Evolutionary conservation across 1,140 invertebrate genomes (phyloP), one percentile per base, ranked within the genome.

Genomic region (Lasioglossum albipes): DNA sequence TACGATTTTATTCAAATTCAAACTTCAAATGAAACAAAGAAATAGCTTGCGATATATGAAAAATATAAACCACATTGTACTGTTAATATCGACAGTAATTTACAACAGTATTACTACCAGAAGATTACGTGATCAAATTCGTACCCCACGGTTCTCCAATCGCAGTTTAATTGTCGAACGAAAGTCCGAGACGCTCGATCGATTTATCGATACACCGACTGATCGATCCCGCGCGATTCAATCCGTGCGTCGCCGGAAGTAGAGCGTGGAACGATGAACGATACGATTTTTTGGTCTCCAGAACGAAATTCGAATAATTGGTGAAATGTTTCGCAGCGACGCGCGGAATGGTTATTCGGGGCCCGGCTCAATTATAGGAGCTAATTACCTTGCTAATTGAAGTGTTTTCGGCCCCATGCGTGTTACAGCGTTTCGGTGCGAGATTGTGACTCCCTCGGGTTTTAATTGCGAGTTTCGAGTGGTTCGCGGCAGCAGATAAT

Each of bases 401-500:
- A 64, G 61, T 64, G 61, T 64, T 64, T 16, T 27, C 10, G 9
- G 22, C 27, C 0, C 20, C 0, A 13, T 31, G 12, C 61, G 22
- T 10, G 61, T 13, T 64, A 4, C 22, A 4, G 61, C 22, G 22
- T n/a, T 64, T 27, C 61, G 9, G 1, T 64, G 22, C 61, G 57
- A 59, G 57, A 59, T n/a, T n/a, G 57, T n/a, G 5, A n/a, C 7
- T 7, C 57, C 52, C 52, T 4, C n/a, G 57, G 18, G 57, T 59
- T 59, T 59, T 59, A 59, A 59, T 59, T 59, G 57, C 57, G n/a
- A n/a, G n/a, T 7, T 59, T 59, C 57, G 57, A n/a, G n/a, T n/a
- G 57, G 7, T 7, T 4, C 7, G 57, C 18, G 20, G 7, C 20
- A 9, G 1, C n/a, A 20, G 20, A 59, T 59, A n/a, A 20, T 59